Percentiles rank a stretch among this genome's conserved stretches.
Conservation (phyloP, 2,888 invertebrate genomes). For the Amaurobius ferox region DNA sequence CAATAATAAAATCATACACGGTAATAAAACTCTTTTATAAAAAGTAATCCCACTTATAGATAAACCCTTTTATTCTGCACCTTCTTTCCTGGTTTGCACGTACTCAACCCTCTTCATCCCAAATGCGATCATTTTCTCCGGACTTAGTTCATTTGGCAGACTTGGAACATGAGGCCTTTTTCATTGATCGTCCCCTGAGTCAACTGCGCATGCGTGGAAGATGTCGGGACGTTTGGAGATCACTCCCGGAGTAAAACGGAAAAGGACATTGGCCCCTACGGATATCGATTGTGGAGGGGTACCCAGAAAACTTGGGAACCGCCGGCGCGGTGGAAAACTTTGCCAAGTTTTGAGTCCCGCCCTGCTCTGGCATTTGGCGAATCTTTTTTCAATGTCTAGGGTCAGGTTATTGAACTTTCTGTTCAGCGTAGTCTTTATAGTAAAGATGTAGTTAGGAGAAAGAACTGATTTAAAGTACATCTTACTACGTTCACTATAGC, state of each 20-base stretch:
- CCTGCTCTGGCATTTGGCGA: slow-evolving; percentile 15
- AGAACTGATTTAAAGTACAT: too few species aligned
- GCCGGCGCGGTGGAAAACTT: slow-evolving; percentile 30
- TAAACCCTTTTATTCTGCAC: too few species aligned
- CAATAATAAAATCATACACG: too few species aligned
- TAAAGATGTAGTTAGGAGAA: not conserved
- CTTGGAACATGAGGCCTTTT: not conserved
- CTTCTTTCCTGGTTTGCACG: too few species aligned
- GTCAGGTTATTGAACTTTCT: slow-evolving; percentile 15
- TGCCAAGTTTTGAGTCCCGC: slow-evolving; percentile 23
- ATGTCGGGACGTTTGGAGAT: slow-evolving; percentile 59
- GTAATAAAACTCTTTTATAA: too few species aligned
- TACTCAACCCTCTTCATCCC: too few species aligned
- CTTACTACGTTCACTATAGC: too few species aligned
- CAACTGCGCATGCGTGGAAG: slow-evolving; percentile 55
- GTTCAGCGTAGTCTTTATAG: not conserved
- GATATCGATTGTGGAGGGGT: slow-evolving; percentile 47
- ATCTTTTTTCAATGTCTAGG: slow-evolving; percentile 16
- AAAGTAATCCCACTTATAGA: too few species aligned
- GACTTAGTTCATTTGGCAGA: too few species aligned
- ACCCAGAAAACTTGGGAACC: slow-evolving; percentile 49
- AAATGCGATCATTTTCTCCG: too few species aligned
- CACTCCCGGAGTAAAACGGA: slow-evolving; percentile 23
- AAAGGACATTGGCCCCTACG: slow-evolving; percentile 64
- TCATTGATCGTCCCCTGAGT: slow-evolving; percentile 12